Evolutionary conservation across 2,113 vertebrate species (phyloP).

Genomic region (Perca flavescens): DNA sequence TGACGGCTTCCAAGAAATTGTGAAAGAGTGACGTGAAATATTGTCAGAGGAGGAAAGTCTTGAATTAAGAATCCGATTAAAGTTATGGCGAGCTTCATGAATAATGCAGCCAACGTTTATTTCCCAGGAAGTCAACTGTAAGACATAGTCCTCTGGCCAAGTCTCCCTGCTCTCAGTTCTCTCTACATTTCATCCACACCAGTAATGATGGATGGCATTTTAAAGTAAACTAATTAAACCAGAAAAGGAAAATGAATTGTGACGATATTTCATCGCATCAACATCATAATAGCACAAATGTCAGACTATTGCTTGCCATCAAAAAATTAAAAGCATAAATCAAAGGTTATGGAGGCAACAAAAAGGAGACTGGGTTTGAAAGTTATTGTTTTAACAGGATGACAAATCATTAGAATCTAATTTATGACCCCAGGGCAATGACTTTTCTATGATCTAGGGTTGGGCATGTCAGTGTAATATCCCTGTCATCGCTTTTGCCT

Average conservation of each 20-base stretch:
- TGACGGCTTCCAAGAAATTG: slow-evolving; percentile 53
- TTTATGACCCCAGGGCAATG: slow-evolving; percentile 84
- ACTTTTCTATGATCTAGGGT: slow-evolving; percentile 75
- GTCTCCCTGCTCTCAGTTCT: slow-evolving; percentile 71
- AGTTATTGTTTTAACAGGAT: slow-evolving; percentile 86
- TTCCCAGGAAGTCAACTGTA: slow-evolving; percentile 87
- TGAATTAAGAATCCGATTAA: slow-evolving; percentile 80
- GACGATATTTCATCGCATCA: slow-evolving; percentile 88
- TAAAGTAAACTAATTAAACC: slow-evolving; percentile 93
- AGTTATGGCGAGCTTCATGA: slow-evolving; percentile 80
- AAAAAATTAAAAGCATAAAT: slow-evolving; percentile 99
- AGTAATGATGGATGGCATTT: slow-evolving; percentile 92
- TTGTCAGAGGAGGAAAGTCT: slow-evolving; percentile 65
- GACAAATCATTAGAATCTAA: slow-evolving; percentile 92
- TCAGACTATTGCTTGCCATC: slow-evolving; percentile 89
- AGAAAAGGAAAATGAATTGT: slow-evolving; percentile 92
- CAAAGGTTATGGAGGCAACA: slow-evolving; percentile 83
- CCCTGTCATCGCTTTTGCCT: slow-evolving; percentile 64
- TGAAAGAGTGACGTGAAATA: slow-evolving; percentile 63
- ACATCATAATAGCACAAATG: slow-evolving; percentile 88
- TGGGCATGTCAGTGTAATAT: slow-evolving; percentile 74
- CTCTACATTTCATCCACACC: slow-evolving; percentile 89
- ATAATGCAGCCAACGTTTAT: slow-evolving; percentile 89
- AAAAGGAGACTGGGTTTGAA: slow-evolving; percentile 77
- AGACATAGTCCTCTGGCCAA: slow-evolving; percentile 84